Evolutionary conservation across 2,888 invertebrate genomes (phyloP).

Genomic region (Phania funesta): DNA sequence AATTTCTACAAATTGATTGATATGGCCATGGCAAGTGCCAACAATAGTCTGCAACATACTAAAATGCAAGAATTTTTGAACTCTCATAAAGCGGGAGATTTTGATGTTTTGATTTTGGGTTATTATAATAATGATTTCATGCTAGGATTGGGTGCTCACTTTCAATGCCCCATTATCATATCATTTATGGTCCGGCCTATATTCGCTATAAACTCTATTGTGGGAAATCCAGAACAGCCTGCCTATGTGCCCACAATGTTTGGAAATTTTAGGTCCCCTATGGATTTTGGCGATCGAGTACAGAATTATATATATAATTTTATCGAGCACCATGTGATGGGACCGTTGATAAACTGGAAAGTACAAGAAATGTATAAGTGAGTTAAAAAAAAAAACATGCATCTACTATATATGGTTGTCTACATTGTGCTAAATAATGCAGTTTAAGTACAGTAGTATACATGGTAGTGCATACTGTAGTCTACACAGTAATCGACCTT

Average conservation of each 20-base stretch:
- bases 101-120: constrained; percentile 76
- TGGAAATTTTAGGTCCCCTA: constrained; percentile 61
- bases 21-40: constrained; percentile 22
- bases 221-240: constrained; percentile 74
- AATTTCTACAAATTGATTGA: constrained; percentile 49
- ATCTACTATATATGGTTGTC: too few relatives aligned
- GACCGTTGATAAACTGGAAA: background rate
- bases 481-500: too few relatives aligned
- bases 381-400: constrained; percentile 21
- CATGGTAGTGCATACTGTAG: too few relatives aligned
- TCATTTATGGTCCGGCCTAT: constrained; percentile 71
- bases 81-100: constrained; percentile 66
- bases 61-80: constrained; percentile 67
- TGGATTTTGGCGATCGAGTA: constrained; percentile 68
- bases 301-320: constrained; percentile 65
- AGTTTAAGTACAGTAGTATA: too few relatives aligned
- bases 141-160: constrained; percentile 76
- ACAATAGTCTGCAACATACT: constrained; percentile 45
- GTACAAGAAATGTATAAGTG: constrained; percentile 44
- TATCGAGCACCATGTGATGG: constrained; percentile 38
- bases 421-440: too few relatives aligned
- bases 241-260: constrained; percentile 71
- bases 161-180: constrained; percentile 74
- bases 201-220: constrained; percentile 62
- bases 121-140: constrained; percentile 74